Conservation (phyloP, 2,113 vertebrate genomes). For the Ptilonorhynchus violaceus region DNA sequence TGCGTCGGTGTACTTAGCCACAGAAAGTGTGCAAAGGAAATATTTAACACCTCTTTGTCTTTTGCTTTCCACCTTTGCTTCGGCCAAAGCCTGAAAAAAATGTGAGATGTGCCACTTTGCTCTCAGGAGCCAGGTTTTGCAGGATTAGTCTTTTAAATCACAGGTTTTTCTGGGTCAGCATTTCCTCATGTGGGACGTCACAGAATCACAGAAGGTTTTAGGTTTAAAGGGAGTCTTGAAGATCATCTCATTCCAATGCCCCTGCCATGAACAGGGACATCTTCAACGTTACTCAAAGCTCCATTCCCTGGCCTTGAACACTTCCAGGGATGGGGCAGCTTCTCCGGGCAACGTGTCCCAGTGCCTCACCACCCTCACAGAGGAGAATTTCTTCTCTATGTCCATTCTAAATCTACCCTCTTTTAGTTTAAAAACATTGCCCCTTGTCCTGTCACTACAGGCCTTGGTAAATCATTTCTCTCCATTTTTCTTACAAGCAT, state of each 20-base stretch:
- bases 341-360: neutral
- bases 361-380: rapidly evolving
- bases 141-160: neutral
- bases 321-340: neutral
- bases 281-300: neutral
- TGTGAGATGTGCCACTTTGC: neutral
- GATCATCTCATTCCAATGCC: neutral
- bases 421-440: neutral
- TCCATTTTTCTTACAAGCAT: neutral
- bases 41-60: neutral
- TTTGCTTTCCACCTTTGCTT: neutral
- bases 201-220: neutral
- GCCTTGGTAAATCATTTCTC: neutral
- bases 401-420: neutral
- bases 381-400: neutral
- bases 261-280: rapidly evolving
- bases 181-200: neutral
- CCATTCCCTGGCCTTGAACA: neutral
- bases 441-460: neutral
- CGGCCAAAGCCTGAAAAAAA: neutral
- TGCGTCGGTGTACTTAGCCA: neutral
- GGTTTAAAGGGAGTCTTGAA: neutral
- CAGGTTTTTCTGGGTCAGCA: neutral
- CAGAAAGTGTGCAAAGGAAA: neutral
- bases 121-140: neutral